Evolutionary conservation across 2,797 vertebrate genomes (phyloP).

Genomic region (Thripadectes ignobilis): DNA sequence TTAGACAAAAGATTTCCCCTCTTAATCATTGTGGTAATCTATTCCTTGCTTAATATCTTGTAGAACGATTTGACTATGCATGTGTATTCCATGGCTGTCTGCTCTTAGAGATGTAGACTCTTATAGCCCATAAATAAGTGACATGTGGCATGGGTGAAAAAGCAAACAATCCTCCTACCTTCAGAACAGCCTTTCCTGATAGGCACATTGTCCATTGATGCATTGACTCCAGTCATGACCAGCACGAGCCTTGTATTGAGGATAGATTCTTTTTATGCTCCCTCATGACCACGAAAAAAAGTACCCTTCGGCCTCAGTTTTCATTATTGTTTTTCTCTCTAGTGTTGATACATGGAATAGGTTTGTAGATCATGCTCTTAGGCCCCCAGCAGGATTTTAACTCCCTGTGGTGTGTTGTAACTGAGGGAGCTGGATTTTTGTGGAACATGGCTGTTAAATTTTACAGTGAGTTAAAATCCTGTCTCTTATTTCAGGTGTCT

Average conservation of each 20-base stretch:
- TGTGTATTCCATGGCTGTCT: neutral
- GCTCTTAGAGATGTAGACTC: neutral
- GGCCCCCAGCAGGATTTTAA: neutral
- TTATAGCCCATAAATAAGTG: neutral
- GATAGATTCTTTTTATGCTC: neutral
- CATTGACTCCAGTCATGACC: neutral
- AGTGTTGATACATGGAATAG: rapidly evolving
- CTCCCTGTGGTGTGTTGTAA: rapidly evolving
- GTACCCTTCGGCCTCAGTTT: neutral
- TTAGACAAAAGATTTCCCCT: neutral
- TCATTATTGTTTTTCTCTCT: neutral
- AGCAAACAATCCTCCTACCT: neutral
- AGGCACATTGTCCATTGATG: neutral
- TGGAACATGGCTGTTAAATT: neutral
- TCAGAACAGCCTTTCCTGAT: neutral
- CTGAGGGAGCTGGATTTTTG: neutral
- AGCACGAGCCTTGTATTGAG: neutral
- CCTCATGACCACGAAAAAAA: neutral
- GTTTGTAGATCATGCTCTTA: neutral
- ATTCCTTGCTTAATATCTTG: neutral
- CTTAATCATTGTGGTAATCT: neutral
- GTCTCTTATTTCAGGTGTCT: neutral
- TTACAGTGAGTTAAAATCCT: neutral
- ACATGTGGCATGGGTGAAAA: rapidly evolving
- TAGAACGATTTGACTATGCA: neutral